These are phyloP conservation scores for Bicyclus anynana DNA, from an alignment of 1,140 invertebrate genomes.

Conservation along the genomic window DNA sequence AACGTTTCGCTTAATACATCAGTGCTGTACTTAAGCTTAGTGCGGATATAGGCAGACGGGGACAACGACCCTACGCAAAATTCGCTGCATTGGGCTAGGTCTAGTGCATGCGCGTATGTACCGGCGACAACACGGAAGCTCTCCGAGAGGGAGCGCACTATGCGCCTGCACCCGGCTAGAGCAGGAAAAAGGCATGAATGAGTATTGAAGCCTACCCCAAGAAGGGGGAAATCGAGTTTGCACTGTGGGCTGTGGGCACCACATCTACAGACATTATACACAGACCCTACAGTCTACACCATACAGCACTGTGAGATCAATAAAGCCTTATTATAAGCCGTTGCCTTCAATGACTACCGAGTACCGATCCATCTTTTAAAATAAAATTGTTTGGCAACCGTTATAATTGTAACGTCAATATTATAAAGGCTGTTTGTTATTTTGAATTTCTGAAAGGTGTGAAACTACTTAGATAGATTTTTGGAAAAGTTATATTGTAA, in stretches of 20 bases:
- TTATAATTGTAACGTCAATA: no score
- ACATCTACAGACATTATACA: constrained; percentile 61
- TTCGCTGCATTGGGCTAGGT: constrained; percentile 77
- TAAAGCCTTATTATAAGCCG: constrained; percentile 30
- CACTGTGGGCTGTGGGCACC: constrained; percentile 55
- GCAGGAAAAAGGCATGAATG: constrained; percentile 73
- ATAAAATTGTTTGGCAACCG: no score
- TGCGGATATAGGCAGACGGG: constrained; percentile 64
- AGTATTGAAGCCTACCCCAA: constrained; percentile 73
- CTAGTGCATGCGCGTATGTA: constrained; percentile 73
- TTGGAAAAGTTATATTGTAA: no score
- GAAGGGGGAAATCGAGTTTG: constrained; percentile 73
- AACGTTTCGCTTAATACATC: constrained; percentile 5
- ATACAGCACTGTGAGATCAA: constrained; percentile 56
- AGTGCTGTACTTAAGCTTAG: constrained; percentile 34
- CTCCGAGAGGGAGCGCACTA: constrained; percentile 56
- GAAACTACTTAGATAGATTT: no score
- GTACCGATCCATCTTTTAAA: neutral
- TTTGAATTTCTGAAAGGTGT: no score
- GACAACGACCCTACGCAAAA: constrained; percentile 78
- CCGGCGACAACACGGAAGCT: constrained; percentile 63
- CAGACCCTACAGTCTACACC: constrained; percentile 46
- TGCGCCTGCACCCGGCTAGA: constrained; percentile 48
- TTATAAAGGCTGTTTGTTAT: no score
- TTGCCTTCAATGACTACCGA: constrained; percentile 6